Evolutionary conservation across 1,140 invertebrate species (phyloP).

Genomic region (Bombus difficillimus): DNA sequence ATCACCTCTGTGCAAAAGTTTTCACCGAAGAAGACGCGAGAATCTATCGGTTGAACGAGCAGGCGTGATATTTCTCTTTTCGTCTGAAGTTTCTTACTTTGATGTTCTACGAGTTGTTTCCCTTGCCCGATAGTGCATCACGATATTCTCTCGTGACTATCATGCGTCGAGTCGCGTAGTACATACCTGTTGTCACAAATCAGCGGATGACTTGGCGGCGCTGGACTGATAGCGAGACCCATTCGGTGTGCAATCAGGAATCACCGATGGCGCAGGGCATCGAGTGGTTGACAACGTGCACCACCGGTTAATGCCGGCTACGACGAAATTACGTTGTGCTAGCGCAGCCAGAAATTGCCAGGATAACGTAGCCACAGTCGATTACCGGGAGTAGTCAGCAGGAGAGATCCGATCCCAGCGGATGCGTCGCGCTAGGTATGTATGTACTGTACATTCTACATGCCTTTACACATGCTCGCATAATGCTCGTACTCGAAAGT

Average conservation of each 20-base stretch:
- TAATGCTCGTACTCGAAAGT: slow-evolving; percentile 10
- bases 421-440: slow-evolving; percentile 12
- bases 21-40: neutral
- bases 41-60: neutral
- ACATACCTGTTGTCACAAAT: neutral
- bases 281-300: slow-evolving; percentile 32
- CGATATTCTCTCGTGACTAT: neutral
- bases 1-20: neutral
- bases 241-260: slow-evolving; percentile 36
- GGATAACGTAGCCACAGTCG: slow-evolving; percentile 47
- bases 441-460: slow-evolving; percentile 1
- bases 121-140: neutral
- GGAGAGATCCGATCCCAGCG: slow-evolving; percentile 12
- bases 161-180: neutral
- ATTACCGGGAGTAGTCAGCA: slow-evolving; percentile 43
- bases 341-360: slow-evolving; percentile 48
- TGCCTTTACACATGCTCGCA: slow-evolving; percentile 32
- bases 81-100: neutral
- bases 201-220: neutral
- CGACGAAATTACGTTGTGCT: slow-evolving; percentile 48
- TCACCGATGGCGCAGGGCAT: slow-evolving; percentile 23
- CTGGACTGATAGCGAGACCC: neutral
- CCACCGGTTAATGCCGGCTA: slow-evolving; percentile 40
- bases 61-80: too few relatives aligned
- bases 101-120: neutral